phyloP scores from a whole-genome alignment of 2,797 vertebrate species.

The Silurus aristotelis region DNA sequence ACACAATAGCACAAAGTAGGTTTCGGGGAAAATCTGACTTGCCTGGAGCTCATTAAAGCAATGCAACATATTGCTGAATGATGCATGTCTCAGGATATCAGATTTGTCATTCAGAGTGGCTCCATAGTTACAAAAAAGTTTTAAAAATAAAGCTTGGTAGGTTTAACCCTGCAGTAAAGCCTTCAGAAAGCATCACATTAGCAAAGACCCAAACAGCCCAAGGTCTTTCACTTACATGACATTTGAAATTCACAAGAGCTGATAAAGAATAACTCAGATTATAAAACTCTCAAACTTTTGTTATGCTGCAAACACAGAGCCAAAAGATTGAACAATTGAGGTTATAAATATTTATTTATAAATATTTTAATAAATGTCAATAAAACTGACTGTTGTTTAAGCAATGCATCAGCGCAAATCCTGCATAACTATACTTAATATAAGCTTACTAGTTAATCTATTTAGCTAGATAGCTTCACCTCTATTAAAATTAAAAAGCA shows the following conservation, averaged over 20 bases:
- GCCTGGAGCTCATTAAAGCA: slow-evolving; percentile 1
- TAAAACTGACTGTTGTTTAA: neutral
- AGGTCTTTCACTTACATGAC: neutral
- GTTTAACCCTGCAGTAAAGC: neutral
- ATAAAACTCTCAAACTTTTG: neutral
- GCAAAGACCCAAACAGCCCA: neutral
- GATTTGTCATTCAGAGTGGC: slow-evolving; percentile 1
- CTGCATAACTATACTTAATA: neutral
- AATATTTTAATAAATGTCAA: neutral
- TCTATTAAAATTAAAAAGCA: neutral
- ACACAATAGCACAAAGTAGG: neutral
- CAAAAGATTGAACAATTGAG: neutral
- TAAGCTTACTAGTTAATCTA: neutral
- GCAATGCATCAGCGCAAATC: neutral
- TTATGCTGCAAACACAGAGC: neutral
- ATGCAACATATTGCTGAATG: neutral
- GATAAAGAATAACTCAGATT: neutral
- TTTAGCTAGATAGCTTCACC: neutral
- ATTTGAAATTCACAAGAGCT: neutral
- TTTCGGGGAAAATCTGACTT: neutral
- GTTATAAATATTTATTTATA: too few relatives aligned
- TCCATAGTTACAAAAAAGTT: neutral
- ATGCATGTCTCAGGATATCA: neutral
- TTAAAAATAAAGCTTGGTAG: neutral
- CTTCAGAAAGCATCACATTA: neutral